A percentile compares a stretch with the other conserved stretches of the same genome.
Evolutionary conservation across 2,888 invertebrate species (phyloP).

Genomic region (Pyrochroa serraticornis): DNA sequence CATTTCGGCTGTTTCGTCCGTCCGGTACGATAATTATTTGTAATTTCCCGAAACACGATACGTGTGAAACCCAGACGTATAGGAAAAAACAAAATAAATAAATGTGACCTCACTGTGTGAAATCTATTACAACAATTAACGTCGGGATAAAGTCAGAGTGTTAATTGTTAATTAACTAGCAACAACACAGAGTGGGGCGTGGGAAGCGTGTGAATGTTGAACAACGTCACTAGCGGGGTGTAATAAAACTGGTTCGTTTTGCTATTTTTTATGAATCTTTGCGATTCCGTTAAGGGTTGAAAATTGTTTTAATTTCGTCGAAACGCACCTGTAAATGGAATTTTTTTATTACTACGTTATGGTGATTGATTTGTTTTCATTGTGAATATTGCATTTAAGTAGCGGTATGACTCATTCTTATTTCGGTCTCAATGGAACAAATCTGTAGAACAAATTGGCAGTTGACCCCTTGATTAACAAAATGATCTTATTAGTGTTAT

Average conservation of each 20-base stretch:
- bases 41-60: slow-evolving; percentile 18
- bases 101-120: slow-evolving; percentile 47
- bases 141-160: slow-evolving; percentile 48
- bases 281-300: background rate
- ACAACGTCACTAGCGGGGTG: slow-evolving; percentile 14
- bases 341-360: background rate
- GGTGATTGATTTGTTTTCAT: slow-evolving; percentile 30
- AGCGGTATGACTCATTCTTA: slow-evolving; percentile 40
- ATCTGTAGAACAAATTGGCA: slow-evolving; percentile 46
- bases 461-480: slow-evolving; percentile 45
- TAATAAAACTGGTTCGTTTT: background rate
- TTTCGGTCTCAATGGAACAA: slow-evolving; percentile 44
- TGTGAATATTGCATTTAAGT: slow-evolving; percentile 25
- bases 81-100: slow-evolving; percentile 39
- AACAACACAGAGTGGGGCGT: slow-evolving; percentile 44
- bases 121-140: slow-evolving; percentile 48
- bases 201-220: slow-evolving; percentile 46
- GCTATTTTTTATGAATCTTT: slow-evolving; percentile 20
- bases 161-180: slow-evolving; percentile 51
- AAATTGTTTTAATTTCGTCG: no score
- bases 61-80: slow-evolving; percentile 17
- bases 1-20: background rate
- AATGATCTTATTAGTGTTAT: slow-evolving; percentile 43
- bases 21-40: slow-evolving; percentile 5
- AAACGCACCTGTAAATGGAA: no score